These are phyloP conservation scores for Agonopterix heracliana DNA, from an alignment of 2,888 invertebrate genomes.

Conservation along the genomic window DNA sequence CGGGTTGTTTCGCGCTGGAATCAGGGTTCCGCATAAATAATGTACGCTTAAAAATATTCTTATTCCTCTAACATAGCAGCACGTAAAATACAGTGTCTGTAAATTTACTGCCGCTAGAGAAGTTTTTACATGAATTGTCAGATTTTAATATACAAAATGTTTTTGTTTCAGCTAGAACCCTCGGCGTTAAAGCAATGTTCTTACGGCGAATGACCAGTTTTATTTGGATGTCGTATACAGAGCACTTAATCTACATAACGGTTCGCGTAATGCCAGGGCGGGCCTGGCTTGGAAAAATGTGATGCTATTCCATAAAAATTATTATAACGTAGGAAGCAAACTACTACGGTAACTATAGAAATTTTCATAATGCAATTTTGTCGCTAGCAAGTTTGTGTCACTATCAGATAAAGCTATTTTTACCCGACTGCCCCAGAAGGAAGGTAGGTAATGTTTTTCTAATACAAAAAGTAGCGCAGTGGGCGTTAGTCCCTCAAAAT, in stretches of 20 bases:
- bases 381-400: no score
- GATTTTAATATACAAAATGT: background rate
- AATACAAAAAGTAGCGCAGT: no score
- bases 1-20: slow-evolving; percentile 4
- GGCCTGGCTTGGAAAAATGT: slow-evolving; percentile 17
- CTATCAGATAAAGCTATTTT: no score
- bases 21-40: slow-evolving; percentile 9
- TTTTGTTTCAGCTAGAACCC: slow-evolving; percentile 12
- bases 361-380: no score
- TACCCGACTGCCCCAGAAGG: no score
- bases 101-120: no score
- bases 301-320: background rate
- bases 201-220: slow-evolving; percentile 20
- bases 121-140: no score
- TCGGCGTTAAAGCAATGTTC: slow-evolving; percentile 12
- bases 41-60: no score
- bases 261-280: slow-evolving; percentile 26
- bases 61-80: no score
- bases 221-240: slow-evolving; percentile 31
- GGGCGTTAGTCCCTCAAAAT: no score
- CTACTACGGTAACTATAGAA: background rate
- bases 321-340: background rate
- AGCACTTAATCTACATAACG: slow-evolving; percentile 55
- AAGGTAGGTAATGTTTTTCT: no score
- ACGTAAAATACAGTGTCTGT: no score